Evolutionary conservation across 2,113 vertebrate species (phyloP).

Genomic region (Pedetes capensis): DNA sequence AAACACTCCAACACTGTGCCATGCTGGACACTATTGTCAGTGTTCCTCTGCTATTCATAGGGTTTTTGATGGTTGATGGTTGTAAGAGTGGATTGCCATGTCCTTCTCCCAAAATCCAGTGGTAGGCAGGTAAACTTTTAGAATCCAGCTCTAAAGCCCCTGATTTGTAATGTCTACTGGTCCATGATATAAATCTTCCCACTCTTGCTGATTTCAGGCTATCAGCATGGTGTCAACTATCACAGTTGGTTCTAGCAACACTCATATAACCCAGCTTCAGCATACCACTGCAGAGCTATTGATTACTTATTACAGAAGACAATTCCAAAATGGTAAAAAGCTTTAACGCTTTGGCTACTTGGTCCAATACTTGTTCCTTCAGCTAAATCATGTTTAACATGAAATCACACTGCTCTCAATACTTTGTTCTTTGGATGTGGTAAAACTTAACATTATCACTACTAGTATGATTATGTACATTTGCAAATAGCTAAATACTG

Average conservation of each 20-base stretch:
- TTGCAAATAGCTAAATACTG: background rate
- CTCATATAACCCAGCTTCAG: background rate
- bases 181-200: background rate
- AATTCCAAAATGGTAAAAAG: background rate
- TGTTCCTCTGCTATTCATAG: no score
- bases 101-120: no score
- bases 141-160: background rate
- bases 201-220: background rate
- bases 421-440: background rate
- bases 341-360: background rate
- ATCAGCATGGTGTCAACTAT: background rate
- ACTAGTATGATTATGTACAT: background rate
- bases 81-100: no score
- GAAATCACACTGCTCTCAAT: background rate
- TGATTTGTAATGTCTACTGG: background rate
- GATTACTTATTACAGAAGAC: no score
- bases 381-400: conserved; percentile 1
- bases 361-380: background rate
- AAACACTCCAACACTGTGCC: no score
- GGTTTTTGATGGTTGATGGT: no score
- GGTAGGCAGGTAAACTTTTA: background rate
- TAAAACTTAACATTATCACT: background rate
- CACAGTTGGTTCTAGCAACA: background rate
- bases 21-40: no score
- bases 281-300: background rate